phyloP scores from a whole-genome alignment of 2,113 vertebrate genomes.

The Pipa parva region DNA sequence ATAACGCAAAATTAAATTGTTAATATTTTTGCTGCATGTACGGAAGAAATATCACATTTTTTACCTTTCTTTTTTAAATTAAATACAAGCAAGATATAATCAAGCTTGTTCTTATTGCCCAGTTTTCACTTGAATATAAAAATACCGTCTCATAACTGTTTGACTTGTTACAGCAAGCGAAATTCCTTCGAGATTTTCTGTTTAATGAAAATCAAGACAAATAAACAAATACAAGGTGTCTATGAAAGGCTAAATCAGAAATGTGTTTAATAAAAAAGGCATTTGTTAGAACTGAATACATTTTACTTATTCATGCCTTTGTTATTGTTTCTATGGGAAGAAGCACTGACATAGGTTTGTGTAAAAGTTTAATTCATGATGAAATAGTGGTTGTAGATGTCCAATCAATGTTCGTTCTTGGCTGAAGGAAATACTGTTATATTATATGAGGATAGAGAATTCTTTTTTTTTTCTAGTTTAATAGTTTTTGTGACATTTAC shows the following conservation, averaged over 20 bases:
- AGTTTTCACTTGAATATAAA: neutral
- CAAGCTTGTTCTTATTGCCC: conserved; percentile 12
- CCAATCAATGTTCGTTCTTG: no score
- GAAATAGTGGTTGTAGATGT: no score
- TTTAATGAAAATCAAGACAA: conserved; percentile 23
- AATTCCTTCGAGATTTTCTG: neutral
- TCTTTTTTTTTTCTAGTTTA: no score
- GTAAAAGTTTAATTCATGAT: no score
- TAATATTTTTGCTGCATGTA: conserved; percentile 17
- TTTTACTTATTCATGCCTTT: neutral
- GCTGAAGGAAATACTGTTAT: no score
- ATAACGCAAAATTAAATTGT: no score
- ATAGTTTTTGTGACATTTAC: no score
- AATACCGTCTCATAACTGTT: conserved; percentile 5
- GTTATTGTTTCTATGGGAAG: neutral
- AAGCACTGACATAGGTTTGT: no score
- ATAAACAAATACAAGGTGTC: neutral
- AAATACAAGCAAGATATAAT: conserved; percentile 13
- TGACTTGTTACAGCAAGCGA: neutral
- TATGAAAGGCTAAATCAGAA: neutral
- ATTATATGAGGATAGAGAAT: no score
- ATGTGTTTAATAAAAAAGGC: conserved; percentile 24
- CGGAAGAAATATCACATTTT: conserved; percentile 28
- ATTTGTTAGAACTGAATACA: conserved; percentile 7
- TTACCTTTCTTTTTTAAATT: conserved; percentile 24